These are phyloP conservation scores for Mus minutoides DNA, from an alignment of 2,797 vertebrate genomes.

Conservation along the genomic window DNA sequence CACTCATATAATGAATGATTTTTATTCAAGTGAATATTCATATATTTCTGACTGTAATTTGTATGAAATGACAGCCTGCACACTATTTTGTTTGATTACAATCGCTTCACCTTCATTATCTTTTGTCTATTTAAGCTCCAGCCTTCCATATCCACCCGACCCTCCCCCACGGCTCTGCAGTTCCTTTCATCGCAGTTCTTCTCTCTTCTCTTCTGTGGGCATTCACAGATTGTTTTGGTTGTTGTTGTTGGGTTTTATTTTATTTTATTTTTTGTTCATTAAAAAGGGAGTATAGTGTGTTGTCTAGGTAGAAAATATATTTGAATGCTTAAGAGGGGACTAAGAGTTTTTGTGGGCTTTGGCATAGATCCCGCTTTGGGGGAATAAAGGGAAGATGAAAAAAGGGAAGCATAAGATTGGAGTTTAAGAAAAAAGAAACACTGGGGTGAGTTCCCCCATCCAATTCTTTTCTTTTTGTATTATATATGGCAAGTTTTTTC, in stretches of 20 bases:
- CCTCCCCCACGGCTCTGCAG: slow-evolving; percentile 84
- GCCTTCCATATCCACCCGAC: slow-evolving; percentile 85
- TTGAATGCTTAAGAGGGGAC: slow-evolving; percentile 89
- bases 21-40: slow-evolving; percentile 92
- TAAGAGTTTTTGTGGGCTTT: slow-evolving; percentile 88
- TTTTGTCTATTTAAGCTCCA: slow-evolving; percentile 88
- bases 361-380: slow-evolving; percentile 83
- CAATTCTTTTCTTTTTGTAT: slow-evolving; percentile 85
- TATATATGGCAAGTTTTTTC: slow-evolving; percentile 85
- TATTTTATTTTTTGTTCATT: slow-evolving; percentile 84
- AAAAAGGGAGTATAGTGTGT: slow-evolving; percentile 85
- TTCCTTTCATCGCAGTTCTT: slow-evolving; percentile 86
- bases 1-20: slow-evolving; percentile 87
- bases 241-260: not conserved
- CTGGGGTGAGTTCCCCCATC: slow-evolving; percentile 85
- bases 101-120: slow-evolving; percentile 89
- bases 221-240: slow-evolving; percentile 86
- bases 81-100: slow-evolving; percentile 93
- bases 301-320: slow-evolving; percentile 90
- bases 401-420: slow-evolving; percentile 47
- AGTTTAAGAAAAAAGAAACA: slow-evolving; percentile 77
- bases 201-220: slow-evolving; percentile 86
- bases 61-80: slow-evolving; percentile 89
- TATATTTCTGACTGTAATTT: slow-evolving; percentile 89
- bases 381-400: slow-evolving; percentile 69